A percentile compares a stretch with the other conserved stretches of the same genome.
Conservation (phyloP, 2,797 vertebrate genomes). For the Tokudaia tokunoshimensis region DNA sequence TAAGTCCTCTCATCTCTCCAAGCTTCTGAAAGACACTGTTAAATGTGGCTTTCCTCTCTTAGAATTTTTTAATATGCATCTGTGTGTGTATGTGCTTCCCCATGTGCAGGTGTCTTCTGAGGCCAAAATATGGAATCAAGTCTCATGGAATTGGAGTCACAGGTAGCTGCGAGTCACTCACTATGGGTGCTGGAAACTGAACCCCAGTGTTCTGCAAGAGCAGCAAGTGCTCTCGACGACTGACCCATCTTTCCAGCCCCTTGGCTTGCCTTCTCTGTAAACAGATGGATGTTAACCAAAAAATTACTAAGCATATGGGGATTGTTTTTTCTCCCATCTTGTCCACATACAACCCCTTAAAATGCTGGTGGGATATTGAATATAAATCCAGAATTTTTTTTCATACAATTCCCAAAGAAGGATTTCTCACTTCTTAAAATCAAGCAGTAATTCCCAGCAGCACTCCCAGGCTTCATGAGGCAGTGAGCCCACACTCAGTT, state of each 20-base stretch:
- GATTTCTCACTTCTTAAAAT: constrained; percentile 10
- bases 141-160: not conserved
- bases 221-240: not conserved
- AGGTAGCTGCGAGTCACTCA: not conserved
- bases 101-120: not conserved
- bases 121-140: not conserved
- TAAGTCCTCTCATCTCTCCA: constrained; percentile 28
- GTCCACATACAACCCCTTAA: constrained; percentile 11
- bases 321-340: not conserved
- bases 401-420: constrained; percentile 7
- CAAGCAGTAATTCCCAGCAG: not conserved
- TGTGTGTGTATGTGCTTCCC: not conserved
- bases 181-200: not conserved
- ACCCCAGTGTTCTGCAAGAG: not conserved
- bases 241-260: not conserved
- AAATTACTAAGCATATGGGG: not conserved
- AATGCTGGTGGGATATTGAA: constrained; percentile 16
- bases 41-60: not conserved
- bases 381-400: not conserved
- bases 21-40: not conserved
- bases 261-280: not conserved
- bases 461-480: not conserved
- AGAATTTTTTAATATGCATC: not conserved
- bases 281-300: constrained; percentile 14
- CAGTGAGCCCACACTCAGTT: not conserved